phyloP scores from a whole-genome alignment of 1,140 invertebrate species.

The Sesamia nonagrioides region DNA sequence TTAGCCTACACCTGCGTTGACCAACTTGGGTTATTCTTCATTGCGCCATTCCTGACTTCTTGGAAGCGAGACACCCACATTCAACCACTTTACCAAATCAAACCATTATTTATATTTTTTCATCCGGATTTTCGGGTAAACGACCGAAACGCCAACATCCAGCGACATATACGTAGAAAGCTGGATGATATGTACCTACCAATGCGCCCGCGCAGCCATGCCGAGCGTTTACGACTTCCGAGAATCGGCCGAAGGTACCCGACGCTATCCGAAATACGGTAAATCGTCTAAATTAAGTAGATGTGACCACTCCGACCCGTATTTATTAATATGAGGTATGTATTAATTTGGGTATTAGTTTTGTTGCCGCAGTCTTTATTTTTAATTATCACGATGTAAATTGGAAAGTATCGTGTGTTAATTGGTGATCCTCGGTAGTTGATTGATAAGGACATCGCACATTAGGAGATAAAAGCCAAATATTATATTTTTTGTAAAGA shows the following conservation, averaged over 20 bases:
- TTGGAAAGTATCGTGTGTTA: conserved; percentile 38
- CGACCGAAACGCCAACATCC: conserved; percentile 45
- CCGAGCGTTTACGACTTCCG: conserved; percentile 76
- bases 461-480: conserved; percentile 21
- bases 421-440: conserved; percentile 31
- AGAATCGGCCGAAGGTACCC: conserved; percentile 67
- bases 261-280: conserved; percentile 74
- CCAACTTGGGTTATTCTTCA: background rate
- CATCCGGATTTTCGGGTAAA: conserved; percentile 44
- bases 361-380: conserved; percentile 34
- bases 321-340: conserved; percentile 49
- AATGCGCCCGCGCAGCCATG: conserved; percentile 61
- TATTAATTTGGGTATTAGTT: conserved; percentile 46
- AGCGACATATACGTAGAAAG: conserved; percentile 68
- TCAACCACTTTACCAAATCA: conserved; percentile 32
- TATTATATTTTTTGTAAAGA: background rate
- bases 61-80: conserved; percentile 17
- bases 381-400: conserved; percentile 37
- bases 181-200: conserved; percentile 68
- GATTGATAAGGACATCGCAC: conserved; percentile 36
- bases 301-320: conserved; percentile 38
- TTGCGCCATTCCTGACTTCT: conserved; percentile 29
- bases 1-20: background rate
- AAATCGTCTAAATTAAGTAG: conserved; percentile 78
- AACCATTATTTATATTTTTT: conserved; percentile 47